Percentiles rank a stretch among this genome's conserved stretches.
Evolutionary conservation across 92 coral and sea anemone genomes (phyloP).

Genomic region (Plumapathes pennacea): DNA sequence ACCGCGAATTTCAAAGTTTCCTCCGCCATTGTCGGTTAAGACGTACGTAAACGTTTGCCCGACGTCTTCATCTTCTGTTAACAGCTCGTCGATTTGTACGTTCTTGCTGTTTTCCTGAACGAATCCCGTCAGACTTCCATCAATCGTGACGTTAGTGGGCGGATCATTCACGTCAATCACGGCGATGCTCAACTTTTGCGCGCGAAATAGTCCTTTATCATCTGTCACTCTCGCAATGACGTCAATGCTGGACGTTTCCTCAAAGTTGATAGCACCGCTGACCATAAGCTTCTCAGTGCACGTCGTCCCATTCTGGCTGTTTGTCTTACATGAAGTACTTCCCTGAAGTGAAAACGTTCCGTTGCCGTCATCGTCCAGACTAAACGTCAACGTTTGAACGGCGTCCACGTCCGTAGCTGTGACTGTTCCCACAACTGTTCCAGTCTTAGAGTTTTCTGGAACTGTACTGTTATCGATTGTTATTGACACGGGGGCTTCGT

Average conservation of each 20-base stretch:
- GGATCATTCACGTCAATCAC: conserved; percentile 76
- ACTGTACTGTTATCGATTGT: conserved; percentile 49
- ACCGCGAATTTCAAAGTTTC: conserved; percentile 74
- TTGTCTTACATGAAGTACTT: conserved; percentile 32
- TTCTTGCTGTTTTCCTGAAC: conserved; percentile 80
- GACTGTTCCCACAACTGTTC: conserved; percentile 59
- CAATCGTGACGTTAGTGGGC: conserved; percentile 76
- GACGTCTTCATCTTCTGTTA: conserved; percentile 78
- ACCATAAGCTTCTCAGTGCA: conserved; percentile 51
- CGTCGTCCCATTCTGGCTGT: conserved; percentile 14
- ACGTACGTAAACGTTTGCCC: conserved; percentile 69
- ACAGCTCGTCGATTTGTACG: conserved; percentile 64
- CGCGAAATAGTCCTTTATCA: conserved; percentile 68
- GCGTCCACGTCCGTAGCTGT: conserved; percentile 75
- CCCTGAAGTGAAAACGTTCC: conserved; percentile 71
- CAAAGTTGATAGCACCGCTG: conserved; percentile 73
- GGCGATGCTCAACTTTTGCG: conserved; percentile 50
- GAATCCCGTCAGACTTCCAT: conserved; percentile 63
- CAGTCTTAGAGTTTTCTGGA: conserved; percentile 64
- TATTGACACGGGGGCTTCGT: conserved; percentile 88
- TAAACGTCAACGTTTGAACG: conserved; percentile 68
- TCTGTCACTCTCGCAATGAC: conserved; percentile 81
- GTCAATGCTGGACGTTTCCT: conserved; percentile 54
- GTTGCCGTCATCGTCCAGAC: conserved; percentile 74
- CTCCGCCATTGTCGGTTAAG: conserved; percentile 48